These are phyloP conservation scores for Kradibia gibbosae DNA, from an alignment of 1,140 invertebrate genomes.

Conservation along the genomic window DNA sequence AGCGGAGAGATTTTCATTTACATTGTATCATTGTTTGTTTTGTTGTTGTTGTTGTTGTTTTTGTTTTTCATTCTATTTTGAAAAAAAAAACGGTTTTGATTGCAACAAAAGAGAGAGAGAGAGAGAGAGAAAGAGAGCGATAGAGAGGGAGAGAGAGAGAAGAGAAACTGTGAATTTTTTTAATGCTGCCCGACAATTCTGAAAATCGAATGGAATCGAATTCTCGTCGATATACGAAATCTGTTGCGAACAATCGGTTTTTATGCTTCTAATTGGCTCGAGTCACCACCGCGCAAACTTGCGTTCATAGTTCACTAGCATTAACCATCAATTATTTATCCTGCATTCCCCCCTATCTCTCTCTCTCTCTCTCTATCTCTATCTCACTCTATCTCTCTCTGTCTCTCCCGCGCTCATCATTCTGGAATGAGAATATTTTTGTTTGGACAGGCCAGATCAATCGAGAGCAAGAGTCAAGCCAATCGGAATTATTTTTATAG, in stretches of 20 bases:
- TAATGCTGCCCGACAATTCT: too few relatives aligned
- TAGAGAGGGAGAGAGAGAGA: too few relatives aligned
- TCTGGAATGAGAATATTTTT: neutral
- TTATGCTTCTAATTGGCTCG: neutral
- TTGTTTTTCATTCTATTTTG: neutral
- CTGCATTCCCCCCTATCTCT: neutral
- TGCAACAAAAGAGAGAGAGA: too few relatives aligned
- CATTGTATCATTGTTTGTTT: too few relatives aligned
- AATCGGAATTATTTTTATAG: constrained; percentile 32
- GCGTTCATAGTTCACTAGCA: neutral
- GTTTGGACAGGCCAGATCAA: neutral
- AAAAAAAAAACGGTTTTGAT: constrained; percentile 7
- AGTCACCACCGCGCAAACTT: neutral
- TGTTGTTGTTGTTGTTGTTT: neutral
- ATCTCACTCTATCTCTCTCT: too few relatives aligned
- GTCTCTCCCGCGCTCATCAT: neutral
- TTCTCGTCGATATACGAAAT: neutral
- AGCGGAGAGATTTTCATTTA: too few relatives aligned
- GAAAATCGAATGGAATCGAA: constrained; percentile 8
- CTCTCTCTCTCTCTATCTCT: too few relatives aligned
- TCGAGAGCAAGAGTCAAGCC: constrained; percentile 1
- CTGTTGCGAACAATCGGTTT: neutral
- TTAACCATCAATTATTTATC: neutral
- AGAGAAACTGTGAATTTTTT: too few relatives aligned
- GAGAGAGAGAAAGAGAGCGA: neutral